Conservation (phyloP, 2,797 vertebrate genomes). For the Melopsittacus undulatus region DNA sequence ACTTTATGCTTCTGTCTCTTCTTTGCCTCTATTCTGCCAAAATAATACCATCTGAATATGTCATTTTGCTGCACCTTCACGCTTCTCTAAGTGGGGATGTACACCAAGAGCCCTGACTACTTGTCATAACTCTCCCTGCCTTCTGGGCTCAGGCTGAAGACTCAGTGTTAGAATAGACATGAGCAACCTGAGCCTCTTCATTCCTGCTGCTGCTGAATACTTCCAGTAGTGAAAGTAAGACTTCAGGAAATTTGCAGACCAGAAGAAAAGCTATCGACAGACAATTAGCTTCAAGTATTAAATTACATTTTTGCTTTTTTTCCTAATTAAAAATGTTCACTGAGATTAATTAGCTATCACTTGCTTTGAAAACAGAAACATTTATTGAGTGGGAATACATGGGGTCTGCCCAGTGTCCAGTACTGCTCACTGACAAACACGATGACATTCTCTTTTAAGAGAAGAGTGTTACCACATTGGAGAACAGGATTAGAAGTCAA, state of each 20-base stretch:
- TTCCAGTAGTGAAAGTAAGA: not conserved
- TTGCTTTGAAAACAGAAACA: not conserved
- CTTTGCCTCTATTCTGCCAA: not conserved
- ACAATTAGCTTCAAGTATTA: not conserved
- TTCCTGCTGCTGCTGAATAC: not conserved
- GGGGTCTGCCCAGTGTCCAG: not conserved
- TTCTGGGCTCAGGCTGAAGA: not conserved
- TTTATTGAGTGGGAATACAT: not conserved
- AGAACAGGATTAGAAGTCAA: not conserved
- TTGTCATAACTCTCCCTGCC: not conserved
- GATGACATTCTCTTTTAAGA: not conserved
- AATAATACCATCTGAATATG: not conserved
- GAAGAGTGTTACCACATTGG: rapidly evolving
- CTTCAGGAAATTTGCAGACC: not conserved
- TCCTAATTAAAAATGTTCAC: not conserved
- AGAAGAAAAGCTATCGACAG: not conserved
- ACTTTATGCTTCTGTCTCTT: not conserved
- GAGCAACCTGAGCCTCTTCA: not conserved
- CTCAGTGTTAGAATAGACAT: not conserved
- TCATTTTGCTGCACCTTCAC: not conserved
- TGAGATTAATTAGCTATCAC: not conserved
- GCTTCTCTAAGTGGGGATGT: not conserved
- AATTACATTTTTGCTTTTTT: not conserved
- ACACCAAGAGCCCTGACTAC: not conserved
- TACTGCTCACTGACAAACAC: not conserved